These are phyloP conservation scores for Fopius arisanus DNA, from an alignment of 1,140 invertebrate species.

Conservation along the genomic window DNA sequence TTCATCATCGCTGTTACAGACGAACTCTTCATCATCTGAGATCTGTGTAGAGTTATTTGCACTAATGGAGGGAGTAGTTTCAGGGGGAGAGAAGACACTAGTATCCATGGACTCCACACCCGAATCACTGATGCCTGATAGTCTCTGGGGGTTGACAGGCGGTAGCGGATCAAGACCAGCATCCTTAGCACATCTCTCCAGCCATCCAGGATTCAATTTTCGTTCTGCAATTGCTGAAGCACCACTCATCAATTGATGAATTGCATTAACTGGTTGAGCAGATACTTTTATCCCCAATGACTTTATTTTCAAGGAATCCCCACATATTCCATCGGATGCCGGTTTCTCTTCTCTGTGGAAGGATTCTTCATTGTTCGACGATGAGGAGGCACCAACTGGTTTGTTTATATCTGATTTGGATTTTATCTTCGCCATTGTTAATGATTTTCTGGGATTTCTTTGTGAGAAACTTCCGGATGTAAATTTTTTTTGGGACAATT, in stretches of 20 bases:
- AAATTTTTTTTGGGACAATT: slow-evolving; percentile 77
- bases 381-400: background rate
- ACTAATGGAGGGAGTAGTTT: background rate
- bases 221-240: slow-evolving; percentile 40
- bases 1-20: slow-evolving; percentile 74
- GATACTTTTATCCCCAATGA: slow-evolving; percentile 37
- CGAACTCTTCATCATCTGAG: slow-evolving; percentile 67
- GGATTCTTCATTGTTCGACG: background rate
- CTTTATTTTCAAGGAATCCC: slow-evolving; percentile 48
- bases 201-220: slow-evolving; percentile 67
- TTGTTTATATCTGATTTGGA: slow-evolving; percentile 36
- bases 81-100: slow-evolving; percentile 35
- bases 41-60: slow-evolving; percentile 10
- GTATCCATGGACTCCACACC: slow-evolving; percentile 49
- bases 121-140: slow-evolving; percentile 49
- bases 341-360: slow-evolving; percentile 26
- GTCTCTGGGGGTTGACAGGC: slow-evolving; percentile 29
- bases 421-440: slow-evolving; percentile 54
- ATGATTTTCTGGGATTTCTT: slow-evolving; percentile 78
- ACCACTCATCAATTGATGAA: slow-evolving; percentile 52
- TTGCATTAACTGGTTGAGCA: slow-evolving; percentile 54
- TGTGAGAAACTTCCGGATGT: slow-evolving; percentile 73
- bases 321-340: slow-evolving; percentile 32
- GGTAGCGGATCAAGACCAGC: slow-evolving; percentile 28
- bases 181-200: slow-evolving; percentile 60